Percentiles rank a stretch among this genome's conserved stretches.
phyloP scores from a whole-genome alignment of 2,888 invertebrate genomes.

The Subacronicta megacephala region DNA sequence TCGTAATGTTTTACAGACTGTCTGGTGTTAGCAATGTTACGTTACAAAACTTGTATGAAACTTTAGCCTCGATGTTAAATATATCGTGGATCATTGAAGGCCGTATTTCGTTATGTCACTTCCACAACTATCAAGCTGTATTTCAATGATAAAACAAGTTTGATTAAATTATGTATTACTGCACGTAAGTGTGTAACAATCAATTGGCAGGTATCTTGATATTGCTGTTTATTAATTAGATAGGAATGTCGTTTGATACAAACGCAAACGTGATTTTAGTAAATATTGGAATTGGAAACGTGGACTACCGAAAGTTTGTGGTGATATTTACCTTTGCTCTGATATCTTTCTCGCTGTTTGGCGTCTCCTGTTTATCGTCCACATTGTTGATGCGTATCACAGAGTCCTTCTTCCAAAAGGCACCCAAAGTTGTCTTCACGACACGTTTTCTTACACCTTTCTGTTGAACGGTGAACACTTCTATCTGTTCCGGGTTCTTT shows the following conservation, averaged over 20 bases:
- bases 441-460: slow-evolving; percentile 90
- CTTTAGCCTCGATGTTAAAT: slow-evolving; percentile 53
- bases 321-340: slow-evolving; percentile 90
- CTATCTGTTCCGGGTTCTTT: slow-evolving; percentile 92
- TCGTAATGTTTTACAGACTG: slow-evolving; percentile 38
- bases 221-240: slow-evolving; percentile 26
- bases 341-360: slow-evolving; percentile 92
- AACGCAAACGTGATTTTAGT: slow-evolving; percentile 41
- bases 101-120: slow-evolving; percentile 58
- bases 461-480: slow-evolving; percentile 91
- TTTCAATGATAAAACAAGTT: slow-evolving; percentile 41
- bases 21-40: slow-evolving; percentile 42
- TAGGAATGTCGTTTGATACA: slow-evolving; percentile 19
- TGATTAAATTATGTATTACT: slow-evolving; percentile 24
- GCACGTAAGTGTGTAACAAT: slow-evolving; percentile 30
- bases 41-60: slow-evolving; percentile 53
- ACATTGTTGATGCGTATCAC: slow-evolving; percentile 93
- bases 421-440: slow-evolving; percentile 90
- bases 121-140: slow-evolving; percentile 51
- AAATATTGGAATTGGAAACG: slow-evolving; percentile 79
- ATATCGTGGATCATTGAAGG: slow-evolving; percentile 53
- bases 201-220: slow-evolving; percentile 37
- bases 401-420: slow-evolving; percentile 92
- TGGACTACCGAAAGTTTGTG: slow-evolving; percentile 57
- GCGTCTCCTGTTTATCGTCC: slow-evolving; percentile 92